phyloP scores from a whole-genome alignment of 2,888 invertebrate species.

The Beris chalybata region DNA sequence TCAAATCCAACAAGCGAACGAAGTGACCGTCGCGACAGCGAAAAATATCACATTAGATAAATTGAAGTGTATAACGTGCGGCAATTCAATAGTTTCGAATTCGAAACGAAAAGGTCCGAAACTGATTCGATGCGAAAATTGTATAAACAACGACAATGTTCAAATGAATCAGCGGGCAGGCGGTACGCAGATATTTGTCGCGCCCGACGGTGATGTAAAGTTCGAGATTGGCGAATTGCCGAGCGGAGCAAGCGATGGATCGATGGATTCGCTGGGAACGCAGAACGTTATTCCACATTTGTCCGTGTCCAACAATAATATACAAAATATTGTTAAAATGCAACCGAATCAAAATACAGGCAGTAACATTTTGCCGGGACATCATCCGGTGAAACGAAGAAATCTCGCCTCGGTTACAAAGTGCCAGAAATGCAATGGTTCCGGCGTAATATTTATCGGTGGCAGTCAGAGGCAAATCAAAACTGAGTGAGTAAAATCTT shows the following conservation, averaged over 20 bases:
- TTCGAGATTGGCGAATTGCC: slow-evolving; percentile 60
- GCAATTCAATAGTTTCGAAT: slow-evolving; percentile 60
- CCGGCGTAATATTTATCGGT: slow-evolving; percentile 69
- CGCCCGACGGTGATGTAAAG: slow-evolving; percentile 65
- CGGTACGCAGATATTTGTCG: slow-evolving; percentile 66
- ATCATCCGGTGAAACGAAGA: slow-evolving; percentile 81
- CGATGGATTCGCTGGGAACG: slow-evolving; percentile 53
- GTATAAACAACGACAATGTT: slow-evolving; percentile 60
- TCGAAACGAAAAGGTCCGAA: slow-evolving; percentile 64
- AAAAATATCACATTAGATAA: slow-evolving; percentile 61
- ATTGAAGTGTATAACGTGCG: slow-evolving; percentile 64
- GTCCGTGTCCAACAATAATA: slow-evolving; percentile 32
- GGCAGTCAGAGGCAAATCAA: slow-evolving; percentile 45
- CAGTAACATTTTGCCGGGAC: slow-evolving; percentile 53
- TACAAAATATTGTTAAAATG: slow-evolving; percentile 32
- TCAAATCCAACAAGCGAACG: slow-evolving; percentile 38
- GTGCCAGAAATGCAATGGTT: slow-evolving; percentile 87
- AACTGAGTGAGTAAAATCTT: slow-evolving; percentile 50
- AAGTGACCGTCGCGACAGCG: slow-evolving; percentile 52
- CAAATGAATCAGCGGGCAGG: slow-evolving; percentile 48
- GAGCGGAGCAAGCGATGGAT: slow-evolving; percentile 48
- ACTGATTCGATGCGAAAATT: slow-evolving; percentile 64
- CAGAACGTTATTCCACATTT: slow-evolving; percentile 58
- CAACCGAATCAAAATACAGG: slow-evolving; percentile 14
- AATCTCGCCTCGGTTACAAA: slow-evolving; percentile 82